These are phyloP conservation scores for Monodelphis domestica DNA, from an alignment of 2,797 vertebrate genomes.

Conservation along the genomic window DNA sequence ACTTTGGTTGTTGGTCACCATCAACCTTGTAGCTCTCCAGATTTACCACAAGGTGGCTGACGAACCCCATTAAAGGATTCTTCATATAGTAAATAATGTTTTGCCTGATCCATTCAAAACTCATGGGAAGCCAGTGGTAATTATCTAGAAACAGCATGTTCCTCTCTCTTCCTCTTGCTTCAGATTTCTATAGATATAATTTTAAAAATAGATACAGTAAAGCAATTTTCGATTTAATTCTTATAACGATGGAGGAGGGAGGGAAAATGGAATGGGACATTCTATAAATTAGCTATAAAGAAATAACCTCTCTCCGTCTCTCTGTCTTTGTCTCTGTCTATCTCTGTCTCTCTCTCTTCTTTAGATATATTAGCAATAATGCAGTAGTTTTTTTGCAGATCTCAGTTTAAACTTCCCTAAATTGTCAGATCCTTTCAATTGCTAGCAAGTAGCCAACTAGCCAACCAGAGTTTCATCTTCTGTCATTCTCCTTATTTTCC, in stretches of 20 bases:
- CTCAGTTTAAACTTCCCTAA: neutral
- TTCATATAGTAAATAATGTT: neutral
- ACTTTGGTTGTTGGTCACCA: neutral
- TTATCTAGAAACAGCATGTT: too few species aligned
- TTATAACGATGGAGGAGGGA: neutral
- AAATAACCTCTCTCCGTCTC: too few species aligned
- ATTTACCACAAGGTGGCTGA: conserved; percentile 81
- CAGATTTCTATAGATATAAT: conserved; percentile 35
- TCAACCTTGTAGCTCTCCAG: conserved; percentile 3
- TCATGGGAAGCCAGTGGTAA: neutral
- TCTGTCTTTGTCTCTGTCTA: too few species aligned
- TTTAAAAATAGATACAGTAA: neutral
- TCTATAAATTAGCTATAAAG: too few species aligned
- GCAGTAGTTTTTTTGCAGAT: neutral
- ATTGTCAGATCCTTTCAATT: neutral
- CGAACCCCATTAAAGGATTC: conserved; percentile 38
- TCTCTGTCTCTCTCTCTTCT: too few species aligned
- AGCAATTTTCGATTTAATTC: neutral
- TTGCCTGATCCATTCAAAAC: neutral
- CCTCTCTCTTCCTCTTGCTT: conserved; percentile 26
- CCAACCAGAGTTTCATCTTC: neutral
- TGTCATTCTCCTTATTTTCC: neutral
- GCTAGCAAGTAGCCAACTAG: neutral
- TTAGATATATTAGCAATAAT: neutral
- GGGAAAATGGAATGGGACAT: neutral